Evolutionary conservation across 2,113 vertebrate genomes (phyloP).

Genomic region (Takifugu bimaculatus): DNA sequence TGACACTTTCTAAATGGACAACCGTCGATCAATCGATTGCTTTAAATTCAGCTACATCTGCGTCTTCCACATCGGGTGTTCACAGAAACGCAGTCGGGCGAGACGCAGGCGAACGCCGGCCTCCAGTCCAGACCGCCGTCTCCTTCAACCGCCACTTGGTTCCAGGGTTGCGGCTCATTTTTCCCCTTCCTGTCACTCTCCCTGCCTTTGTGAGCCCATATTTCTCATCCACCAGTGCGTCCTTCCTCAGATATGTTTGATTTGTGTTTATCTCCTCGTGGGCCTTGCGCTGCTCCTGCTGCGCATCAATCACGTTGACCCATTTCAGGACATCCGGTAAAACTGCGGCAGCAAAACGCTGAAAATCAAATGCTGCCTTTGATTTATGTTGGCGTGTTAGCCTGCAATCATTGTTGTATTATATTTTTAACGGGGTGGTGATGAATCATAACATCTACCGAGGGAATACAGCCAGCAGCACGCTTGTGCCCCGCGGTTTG

Average conservation of each 20-base stretch:
- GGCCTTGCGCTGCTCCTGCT: slow-evolving; percentile 1
- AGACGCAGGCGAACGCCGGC: neutral
- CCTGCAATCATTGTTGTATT: neutral
- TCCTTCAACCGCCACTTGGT: slow-evolving; percentile 17
- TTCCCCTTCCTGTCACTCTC: neutral
- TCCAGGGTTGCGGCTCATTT: slow-evolving; percentile 29
- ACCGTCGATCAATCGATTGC: too few relatives aligned
- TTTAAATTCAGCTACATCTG: too few relatives aligned
- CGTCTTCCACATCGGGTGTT: too few relatives aligned
- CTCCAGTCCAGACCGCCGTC: slow-evolving; percentile 27
- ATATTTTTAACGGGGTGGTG: slow-evolving; percentile 1
- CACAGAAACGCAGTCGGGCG: too few relatives aligned
- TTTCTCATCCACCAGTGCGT: neutral
- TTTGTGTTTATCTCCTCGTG: slow-evolving; percentile 19
- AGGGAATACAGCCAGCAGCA: slow-evolving; percentile 8
- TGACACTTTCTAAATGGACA: slow-evolving; percentile 5
- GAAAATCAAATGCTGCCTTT: neutral
- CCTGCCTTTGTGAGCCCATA: neutral
- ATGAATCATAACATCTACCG: neutral
- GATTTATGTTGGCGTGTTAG: neutral
- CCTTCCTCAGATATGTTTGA: slow-evolving; percentile 6
- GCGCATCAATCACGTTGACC: neutral
- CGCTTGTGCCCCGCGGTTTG: slow-evolving; percentile 16
- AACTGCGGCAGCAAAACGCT: neutral
- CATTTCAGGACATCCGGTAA: neutral